Percentiles rank a stretch among this genome's conserved stretches.
These are phyloP conservation scores for Anabacerthia variegaticeps DNA, from an alignment of 2,797 vertebrate species.

Conservation along the genomic window DNA sequence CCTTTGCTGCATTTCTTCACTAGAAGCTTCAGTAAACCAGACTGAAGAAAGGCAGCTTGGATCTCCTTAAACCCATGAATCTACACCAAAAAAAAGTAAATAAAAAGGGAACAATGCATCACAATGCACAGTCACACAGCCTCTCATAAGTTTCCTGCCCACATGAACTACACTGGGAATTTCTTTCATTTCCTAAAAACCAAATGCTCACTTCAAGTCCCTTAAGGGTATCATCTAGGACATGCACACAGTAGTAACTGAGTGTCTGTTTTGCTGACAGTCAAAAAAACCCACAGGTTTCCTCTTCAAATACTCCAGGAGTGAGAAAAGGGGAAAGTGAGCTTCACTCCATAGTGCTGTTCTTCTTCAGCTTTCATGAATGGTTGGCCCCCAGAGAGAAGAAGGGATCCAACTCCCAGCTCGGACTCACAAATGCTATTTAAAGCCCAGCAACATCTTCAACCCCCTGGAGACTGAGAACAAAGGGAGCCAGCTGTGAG, in stretches of 20 bases:
- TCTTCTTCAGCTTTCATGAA: not conserved
- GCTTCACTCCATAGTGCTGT: not conserved
- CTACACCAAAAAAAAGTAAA: conserved; percentile 65
- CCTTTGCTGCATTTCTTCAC: conserved; percentile 98
- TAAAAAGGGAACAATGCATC: not conserved
- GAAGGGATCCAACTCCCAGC: not conserved
- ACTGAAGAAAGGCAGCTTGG: conserved; percentile 87
- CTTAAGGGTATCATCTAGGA: not conserved
- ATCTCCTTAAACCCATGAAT: conserved; percentile 87
- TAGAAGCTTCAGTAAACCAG: conserved; percentile 90
- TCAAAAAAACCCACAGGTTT: not conserved
- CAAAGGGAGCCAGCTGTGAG: not conserved
- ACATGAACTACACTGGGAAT: not conserved
- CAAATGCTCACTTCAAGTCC: not conserved
- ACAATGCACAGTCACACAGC: not conserved
- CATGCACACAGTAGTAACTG: not conserved
- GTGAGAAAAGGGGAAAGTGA: not conserved
- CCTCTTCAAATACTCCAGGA: not conserved
- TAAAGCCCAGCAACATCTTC: not conserved
- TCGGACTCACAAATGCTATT: not conserved
- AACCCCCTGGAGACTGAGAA: not conserved
- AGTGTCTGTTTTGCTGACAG: not conserved
- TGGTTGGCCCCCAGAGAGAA: not conserved
- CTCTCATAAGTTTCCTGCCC: not conserved
- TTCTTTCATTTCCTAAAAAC: not conserved